These are phyloP conservation scores for Aporrectodea caliginosa DNA, from an alignment of 1,140 invertebrate species.

Conservation along the genomic window DNA sequence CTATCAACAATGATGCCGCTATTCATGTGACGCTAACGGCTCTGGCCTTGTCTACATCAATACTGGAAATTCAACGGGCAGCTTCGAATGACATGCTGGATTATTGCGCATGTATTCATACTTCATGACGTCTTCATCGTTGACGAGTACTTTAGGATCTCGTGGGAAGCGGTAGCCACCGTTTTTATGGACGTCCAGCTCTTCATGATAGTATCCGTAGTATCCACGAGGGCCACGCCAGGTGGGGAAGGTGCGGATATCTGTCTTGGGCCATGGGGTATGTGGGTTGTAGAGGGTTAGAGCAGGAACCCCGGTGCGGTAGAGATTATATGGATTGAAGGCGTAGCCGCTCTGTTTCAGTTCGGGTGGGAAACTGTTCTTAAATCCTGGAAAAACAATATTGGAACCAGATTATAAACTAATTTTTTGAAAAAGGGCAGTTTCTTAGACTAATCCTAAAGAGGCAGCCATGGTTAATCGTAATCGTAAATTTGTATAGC, in stretches of 20 bases:
- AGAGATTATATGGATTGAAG: slow-evolving; percentile 33
- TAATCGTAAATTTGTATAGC: too few relatives aligned
- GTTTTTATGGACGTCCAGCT: slow-evolving; percentile 32
- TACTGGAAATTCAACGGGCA: slow-evolving; percentile 29
- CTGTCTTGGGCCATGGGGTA: slow-evolving; percentile 30
- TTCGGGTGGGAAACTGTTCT: slow-evolving; percentile 18
- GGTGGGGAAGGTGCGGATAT: slow-evolving; percentile 25
- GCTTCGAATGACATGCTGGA: slow-evolving; percentile 17
- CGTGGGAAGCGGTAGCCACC: slow-evolving; percentile 29
- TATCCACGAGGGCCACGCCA: slow-evolving; percentile 27
- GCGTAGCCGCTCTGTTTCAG: slow-evolving; percentile 32
- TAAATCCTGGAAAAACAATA: too few relatives aligned
- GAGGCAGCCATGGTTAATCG: too few relatives aligned
- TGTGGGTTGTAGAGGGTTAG: slow-evolving; percentile 31
- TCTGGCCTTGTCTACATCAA: slow-evolving; percentile 12
- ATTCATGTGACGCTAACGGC: too few relatives aligned
- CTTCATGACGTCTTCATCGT: slow-evolving; percentile 31
- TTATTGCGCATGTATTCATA: slow-evolving; percentile 31
- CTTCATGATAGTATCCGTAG: slow-evolving; percentile 34
- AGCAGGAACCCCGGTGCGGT: slow-evolving; percentile 29
- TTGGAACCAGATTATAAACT: too few relatives aligned
- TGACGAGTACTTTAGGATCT: slow-evolving; percentile 27
- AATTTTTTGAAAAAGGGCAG: too few relatives aligned
- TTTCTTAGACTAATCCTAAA: too few relatives aligned
- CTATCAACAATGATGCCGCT: too few relatives aligned